Base-by-base conservation (phyloP, 2,797 vertebrate genomes). In the Buphagus erythrorhynchus region DNA sequence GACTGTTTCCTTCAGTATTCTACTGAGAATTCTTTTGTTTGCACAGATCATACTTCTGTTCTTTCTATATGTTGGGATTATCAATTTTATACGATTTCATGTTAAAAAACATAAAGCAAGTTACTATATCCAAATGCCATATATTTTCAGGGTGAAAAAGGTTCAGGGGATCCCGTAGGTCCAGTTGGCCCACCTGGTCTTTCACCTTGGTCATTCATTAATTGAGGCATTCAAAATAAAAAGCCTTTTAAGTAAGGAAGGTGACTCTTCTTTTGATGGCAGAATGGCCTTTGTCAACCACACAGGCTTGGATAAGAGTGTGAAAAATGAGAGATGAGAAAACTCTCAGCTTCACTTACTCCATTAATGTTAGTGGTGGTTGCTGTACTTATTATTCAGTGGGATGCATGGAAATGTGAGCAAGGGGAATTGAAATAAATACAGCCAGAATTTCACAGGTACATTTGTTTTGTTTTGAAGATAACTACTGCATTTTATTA, bases 81-180 rank as follows among this genome's bases (percentile, higher is more conserved):
- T 82, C 5, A 16, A 38, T 63, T 48, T 72, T 58, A 4, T 68
- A 29, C 0, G 0, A 73, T 43, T 76, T 43, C 15, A 3, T n/a
- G 29, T 43, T 51, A 57, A 72, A 72, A 76, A 72, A 52, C n/a
- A 25, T 52, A 43, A 21, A 48, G 9, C 28, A 43, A 62, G 3
- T 62, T 91, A 16, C 18, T 73, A 10, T 40, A 55, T 51, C 91
- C 26, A 88, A 76, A 31, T 86, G 9, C 28, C 13, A 24, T 55
- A 36, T 74, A 92, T 71, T 97, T 97, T 97, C 57, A 98, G 97
- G 98, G 97, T 25, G 98, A 98, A 91, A 97, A 97, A 81, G 98
- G 96, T 58, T 98, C 97, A 55, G 96, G 97, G 4, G 98, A 98
- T 65, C 97, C 96, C 21, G 86, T 68, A 77, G 98, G 98, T 42